A percentile compares a stretch with the other conserved stretches of the same genome.
Evolutionary conservation across 2,888 invertebrate species (phyloP).

Genomic region (Lepidocyrtoides sp.): DNA sequence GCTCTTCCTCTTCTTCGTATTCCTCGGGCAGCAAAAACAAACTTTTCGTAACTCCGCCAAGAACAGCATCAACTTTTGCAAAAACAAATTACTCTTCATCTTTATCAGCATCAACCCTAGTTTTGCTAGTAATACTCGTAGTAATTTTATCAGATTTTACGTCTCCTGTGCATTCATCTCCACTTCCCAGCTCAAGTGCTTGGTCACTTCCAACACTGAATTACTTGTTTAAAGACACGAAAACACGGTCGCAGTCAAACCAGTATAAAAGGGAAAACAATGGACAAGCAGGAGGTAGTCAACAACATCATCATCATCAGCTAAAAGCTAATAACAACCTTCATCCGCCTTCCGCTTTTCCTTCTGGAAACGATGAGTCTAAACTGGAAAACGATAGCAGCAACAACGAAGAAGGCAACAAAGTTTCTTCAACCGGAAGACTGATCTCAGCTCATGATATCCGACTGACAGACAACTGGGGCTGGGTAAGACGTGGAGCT

Average conservation of each 20-base stretch:
- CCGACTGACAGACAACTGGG: conserved; percentile 78
- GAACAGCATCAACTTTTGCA: neutral
- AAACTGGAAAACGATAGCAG: neutral
- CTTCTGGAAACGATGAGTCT: neutral
- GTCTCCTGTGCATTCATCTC: conserved; percentile 44
- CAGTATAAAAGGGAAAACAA: conserved; percentile 61
- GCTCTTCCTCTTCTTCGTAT: neutral
- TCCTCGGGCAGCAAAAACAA: conserved; percentile 24
- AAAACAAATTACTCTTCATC: conserved; percentile 17
- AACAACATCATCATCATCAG: neutral
- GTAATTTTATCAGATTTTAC: conserved; percentile 49
- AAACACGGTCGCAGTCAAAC: conserved; percentile 69
- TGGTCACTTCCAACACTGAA: conserved; percentile 74
- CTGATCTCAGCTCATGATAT: conserved; percentile 78
- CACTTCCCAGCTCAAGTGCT: conserved; percentile 70
- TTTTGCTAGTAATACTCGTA: conserved; percentile 54
- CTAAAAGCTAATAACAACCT: neutral
- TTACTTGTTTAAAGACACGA: conserved; percentile 75
- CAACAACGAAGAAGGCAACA: conserved; percentile 32
- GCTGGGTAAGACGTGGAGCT: conserved; percentile 71
- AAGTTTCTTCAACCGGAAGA: conserved; percentile 73
- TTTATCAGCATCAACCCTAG: neutral
- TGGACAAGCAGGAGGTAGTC: neutral
- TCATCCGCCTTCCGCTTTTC: neutral
- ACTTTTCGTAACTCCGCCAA: conserved; percentile 4